A percentile compares a stretch with the other conserved stretches of the same genome.
Evolutionary conservation across 2,888 invertebrate genomes (phyloP).

Genomic region (Brachypalpus laphriformis): DNA sequence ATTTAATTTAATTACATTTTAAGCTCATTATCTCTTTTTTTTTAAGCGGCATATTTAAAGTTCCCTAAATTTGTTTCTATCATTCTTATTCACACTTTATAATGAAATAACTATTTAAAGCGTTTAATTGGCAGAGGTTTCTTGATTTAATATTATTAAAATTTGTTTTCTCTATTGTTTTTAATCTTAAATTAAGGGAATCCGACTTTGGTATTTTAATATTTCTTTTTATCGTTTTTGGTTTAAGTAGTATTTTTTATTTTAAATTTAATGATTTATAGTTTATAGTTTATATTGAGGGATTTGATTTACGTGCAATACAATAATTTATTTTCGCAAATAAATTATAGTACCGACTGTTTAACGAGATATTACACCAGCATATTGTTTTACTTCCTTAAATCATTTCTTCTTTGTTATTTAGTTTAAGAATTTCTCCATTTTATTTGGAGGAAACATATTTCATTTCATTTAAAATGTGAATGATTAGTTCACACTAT

Average conservation of each 20-base stretch:
- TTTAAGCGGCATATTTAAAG: conserved; percentile 44
- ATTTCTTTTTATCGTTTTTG: conserved; percentile 43
- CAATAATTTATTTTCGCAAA: conserved; percentile 80
- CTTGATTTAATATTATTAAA: not conserved
- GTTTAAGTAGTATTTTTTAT: conserved; percentile 68
- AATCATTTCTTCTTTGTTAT: conserved; percentile 52
- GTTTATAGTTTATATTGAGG: conserved; percentile 80
- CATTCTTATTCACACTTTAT: conserved; percentile 8
- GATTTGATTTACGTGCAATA: conserved; percentile 83
- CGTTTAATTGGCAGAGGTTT: conserved; percentile 34
- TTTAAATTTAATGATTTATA: conserved; percentile 74
- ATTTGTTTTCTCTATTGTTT: conserved; percentile 22
- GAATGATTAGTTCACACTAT: conserved; percentile 60
- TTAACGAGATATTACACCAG: conserved; percentile 83
- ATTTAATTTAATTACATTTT: conserved; percentile 27
- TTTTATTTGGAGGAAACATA: conserved; percentile 33
- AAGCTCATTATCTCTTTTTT: conserved; percentile 21
- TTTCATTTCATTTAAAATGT: conserved; percentile 55
- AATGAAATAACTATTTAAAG: conserved; percentile 63
- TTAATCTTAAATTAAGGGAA: conserved; percentile 50
- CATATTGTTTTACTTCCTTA: conserved; percentile 81
- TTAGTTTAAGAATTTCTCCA: conserved; percentile 34
- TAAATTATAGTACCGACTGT: conserved; percentile 82
- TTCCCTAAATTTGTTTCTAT: conserved; percentile 29
- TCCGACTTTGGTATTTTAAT: conserved; percentile 65